These are phyloP conservation scores for Anguilla marmorata DNA, from an alignment of 2,797 vertebrate species.

Conservation along the genomic window DNA sequence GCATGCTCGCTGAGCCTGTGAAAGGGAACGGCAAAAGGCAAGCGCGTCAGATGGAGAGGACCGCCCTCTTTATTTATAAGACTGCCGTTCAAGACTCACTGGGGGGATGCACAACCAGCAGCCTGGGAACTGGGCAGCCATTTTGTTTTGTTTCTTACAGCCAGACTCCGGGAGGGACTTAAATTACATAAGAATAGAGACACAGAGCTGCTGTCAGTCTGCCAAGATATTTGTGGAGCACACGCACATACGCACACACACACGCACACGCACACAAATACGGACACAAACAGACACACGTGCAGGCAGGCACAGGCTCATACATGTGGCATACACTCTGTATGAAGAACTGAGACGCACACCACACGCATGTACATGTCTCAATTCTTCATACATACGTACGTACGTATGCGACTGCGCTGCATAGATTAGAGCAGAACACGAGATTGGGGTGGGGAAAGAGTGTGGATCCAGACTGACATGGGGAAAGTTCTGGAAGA, in stretches of 20 bases:
- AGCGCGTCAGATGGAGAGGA: background rate
- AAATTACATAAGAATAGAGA: conserved; percentile 1
- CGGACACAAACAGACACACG: background rate
- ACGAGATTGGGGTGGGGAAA: too few relatives aligned
- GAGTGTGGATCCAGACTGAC: background rate
- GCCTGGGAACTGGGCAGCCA: background rate
- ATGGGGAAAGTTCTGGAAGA: background rate
- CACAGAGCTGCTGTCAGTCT: conserved; percentile 2
- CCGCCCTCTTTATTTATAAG: background rate
- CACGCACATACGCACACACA: background rate
- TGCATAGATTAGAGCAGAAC: too few relatives aligned
- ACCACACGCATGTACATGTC: background rate
- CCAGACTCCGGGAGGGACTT: background rate
- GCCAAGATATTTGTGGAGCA: background rate
- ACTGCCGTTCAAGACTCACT: background rate
- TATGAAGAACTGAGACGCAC: background rate
- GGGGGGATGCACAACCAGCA: background rate
- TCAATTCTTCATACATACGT: background rate
- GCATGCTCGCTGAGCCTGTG: background rate
- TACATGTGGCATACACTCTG: background rate
- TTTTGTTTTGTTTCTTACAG: conserved; percentile 3
- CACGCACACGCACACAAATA: background rate
- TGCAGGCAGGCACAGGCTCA: background rate
- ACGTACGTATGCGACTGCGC: background rate
- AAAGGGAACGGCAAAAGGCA: background rate